Base-by-base conservation (phyloP, 2,797 vertebrate genomes). In the Simalia tracyae region DNA sequence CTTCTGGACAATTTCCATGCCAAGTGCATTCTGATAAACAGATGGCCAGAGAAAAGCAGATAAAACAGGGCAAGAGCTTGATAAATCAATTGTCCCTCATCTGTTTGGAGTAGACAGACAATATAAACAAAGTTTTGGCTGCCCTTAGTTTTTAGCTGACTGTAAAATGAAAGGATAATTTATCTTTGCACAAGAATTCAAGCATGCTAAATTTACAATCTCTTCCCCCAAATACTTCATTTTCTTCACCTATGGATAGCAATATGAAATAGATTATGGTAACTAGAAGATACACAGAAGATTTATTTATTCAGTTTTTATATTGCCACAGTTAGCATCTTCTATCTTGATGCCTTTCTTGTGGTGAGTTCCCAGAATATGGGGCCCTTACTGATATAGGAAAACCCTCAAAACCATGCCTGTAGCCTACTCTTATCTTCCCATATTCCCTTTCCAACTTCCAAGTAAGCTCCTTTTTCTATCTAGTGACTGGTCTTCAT, bases 91-190 rank as follows among this genome's bases (percentile, higher is more conserved):
- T 90, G 72, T 46, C 50, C 17, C 31, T 50, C 84, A 87, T 90
- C 89, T 90, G 92, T 89, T 92, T 86, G 72, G 64, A 36, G 9
- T 14, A 89, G 59, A 64, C 50, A 92, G 6, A 87, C 6, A 86
- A 86, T 31, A 54, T 42, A 22, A 60, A 88, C 66, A 81, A 81
- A 81, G 57, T 68, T 57, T 31, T 89, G 64, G 31, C 28, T 19
- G 84, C 22, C 8, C 57, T 57, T 54, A 54, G 50, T 54, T 68
- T 57, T 54, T 89, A 50, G 56, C 36, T 81, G 72, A 81, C 24
- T 81, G 72, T 42, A 81, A 46, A 36, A 76, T 76, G 68, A 46
- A 81, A 81, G 36, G 15, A 42, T 63, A 50, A 91, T 81, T 91
- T 90, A 60, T 84, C 5, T 84, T 46, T 61, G 2, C 59, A 22